Evolutionary conservation across 2,888 invertebrate genomes (phyloP).

Genomic region (Melanotus villosus): DNA sequence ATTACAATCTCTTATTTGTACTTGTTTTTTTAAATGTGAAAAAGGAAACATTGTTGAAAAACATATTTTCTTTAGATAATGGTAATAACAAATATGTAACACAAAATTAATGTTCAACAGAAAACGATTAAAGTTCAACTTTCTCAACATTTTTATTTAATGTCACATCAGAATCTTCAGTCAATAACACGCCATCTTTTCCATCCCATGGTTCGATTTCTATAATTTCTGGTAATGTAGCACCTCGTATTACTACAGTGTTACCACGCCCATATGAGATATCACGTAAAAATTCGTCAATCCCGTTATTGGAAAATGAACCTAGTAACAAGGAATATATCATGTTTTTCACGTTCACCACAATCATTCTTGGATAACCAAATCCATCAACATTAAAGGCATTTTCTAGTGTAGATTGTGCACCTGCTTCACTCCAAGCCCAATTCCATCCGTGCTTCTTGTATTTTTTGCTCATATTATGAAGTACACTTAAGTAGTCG

Average conservation of each 20-base stretch:
- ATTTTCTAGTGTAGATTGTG: conserved; percentile 87
- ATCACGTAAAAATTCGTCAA: conserved; percentile 92
- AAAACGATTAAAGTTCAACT: too few species aligned
- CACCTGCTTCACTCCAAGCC: conserved; percentile 95
- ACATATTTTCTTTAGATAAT: too few species aligned
- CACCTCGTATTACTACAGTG: conserved; percentile 88
- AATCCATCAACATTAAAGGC: conserved; percentile 96
- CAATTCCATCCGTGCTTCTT: conserved; percentile 97
- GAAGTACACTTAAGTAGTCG: conserved; percentile 81
- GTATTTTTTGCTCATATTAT: conserved; percentile 87
- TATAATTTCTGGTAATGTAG: conserved; percentile 80
- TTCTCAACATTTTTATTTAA: too few species aligned
- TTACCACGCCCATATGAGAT: conserved; percentile 93
- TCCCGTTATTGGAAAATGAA: conserved; percentile 94
- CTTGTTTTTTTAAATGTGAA: too few species aligned
- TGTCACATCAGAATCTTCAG: too few species aligned
- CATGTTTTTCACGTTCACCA: conserved; percentile 96
- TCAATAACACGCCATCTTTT: conserved; percentile 86
- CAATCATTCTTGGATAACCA: conserved; percentile 99
- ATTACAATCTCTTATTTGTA: too few species aligned
- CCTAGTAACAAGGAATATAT: conserved; percentile 95
- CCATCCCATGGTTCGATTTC: conserved; percentile 91
- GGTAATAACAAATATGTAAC: too few species aligned
- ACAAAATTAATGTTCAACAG: too few species aligned
- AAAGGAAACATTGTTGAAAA: too few species aligned